Percentiles rank a stretch among this genome's conserved stretches.
phyloP scores from a whole-genome alignment of 2,797 vertebrate species.

The Huso huso region DNA sequence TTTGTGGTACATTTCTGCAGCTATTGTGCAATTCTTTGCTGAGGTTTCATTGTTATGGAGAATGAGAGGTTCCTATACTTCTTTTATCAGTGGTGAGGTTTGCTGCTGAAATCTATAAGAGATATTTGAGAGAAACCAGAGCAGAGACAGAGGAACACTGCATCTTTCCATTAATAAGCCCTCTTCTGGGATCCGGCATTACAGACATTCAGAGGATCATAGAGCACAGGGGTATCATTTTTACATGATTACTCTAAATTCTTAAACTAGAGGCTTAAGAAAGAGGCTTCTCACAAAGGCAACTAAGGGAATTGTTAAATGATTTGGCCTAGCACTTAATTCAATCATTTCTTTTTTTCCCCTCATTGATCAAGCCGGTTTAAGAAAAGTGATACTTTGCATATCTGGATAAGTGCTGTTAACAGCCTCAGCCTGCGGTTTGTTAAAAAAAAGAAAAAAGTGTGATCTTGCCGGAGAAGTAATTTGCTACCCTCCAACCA shows the following conservation, averaged over 20 bases:
- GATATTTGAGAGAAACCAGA: conserved; percentile 64
- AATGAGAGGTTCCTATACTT: conserved; percentile 57
- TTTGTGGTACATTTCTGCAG: neutral
- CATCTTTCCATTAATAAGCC: conserved; percentile 71
- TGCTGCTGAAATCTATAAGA: conserved; percentile 64
- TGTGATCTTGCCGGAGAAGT: conserved; percentile 91
- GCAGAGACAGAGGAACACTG: conserved; percentile 56
- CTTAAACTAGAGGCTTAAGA: conserved; percentile 78
- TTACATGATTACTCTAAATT: conserved; percentile 84
- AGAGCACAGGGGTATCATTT: conserved; percentile 76
- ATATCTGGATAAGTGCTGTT: conserved; percentile 92
- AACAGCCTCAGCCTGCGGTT: conserved; percentile 80
- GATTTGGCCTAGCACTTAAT: conserved; percentile 76
- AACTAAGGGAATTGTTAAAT: conserved; percentile 76
- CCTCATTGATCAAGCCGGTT: conserved; percentile 79
- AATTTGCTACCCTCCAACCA: conserved; percentile 97
- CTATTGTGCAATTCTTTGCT: neutral
- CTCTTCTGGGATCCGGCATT: conserved; percentile 72
- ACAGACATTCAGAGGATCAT: conserved; percentile 68
- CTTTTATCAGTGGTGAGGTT: conserved; percentile 67
- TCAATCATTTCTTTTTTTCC: conserved; percentile 60
- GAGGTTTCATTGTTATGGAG: conserved; percentile 28
- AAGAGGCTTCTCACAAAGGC: conserved; percentile 69
- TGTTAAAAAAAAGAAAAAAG: conserved; percentile 77
- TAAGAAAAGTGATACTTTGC: conserved; percentile 83